These are phyloP conservation scores for Sphaerophoria taeniata DNA, from an alignment of 2,888 invertebrate genomes.

Conservation along the genomic window DNA sequence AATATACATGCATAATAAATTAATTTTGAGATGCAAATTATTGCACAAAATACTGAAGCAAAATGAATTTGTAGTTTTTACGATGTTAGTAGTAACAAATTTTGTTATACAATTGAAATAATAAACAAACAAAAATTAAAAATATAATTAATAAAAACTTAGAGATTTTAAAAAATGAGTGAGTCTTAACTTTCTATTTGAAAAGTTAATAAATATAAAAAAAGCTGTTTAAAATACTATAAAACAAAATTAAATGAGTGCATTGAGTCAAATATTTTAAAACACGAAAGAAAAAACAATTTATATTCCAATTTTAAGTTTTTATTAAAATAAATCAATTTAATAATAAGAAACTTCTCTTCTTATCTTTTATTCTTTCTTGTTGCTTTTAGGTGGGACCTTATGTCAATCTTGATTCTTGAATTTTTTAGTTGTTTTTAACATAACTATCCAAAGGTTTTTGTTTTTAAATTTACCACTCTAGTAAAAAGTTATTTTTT, in stretches of 20 bases:
- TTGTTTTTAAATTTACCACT: background rate
- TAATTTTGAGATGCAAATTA: slow-evolving; percentile 30
- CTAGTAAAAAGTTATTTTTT: background rate
- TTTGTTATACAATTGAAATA: slow-evolving; percentile 56
- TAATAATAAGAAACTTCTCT: too few species aligned
- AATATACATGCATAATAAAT: slow-evolving; percentile 14
- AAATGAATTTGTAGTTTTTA: slow-evolving; percentile 61
- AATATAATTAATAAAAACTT: slow-evolving; percentile 23
- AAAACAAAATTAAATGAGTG: slow-evolving; percentile 1
- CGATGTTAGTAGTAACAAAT: slow-evolving; percentile 53
- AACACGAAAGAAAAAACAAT: too few species aligned
- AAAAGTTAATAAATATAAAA: background rate
- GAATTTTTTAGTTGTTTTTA: background rate
- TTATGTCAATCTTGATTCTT: too few species aligned
- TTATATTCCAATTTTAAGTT: too few species aligned
- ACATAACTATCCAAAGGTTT: background rate
- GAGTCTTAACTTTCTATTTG: slow-evolving; percentile 25
- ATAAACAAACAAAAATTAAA: background rate
- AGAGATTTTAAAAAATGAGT: slow-evolving; percentile 48
- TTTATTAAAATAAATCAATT: too few species aligned
- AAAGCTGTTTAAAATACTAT: slow-evolving; percentile 3
- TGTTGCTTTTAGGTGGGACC: too few species aligned
- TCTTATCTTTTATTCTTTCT: too few species aligned
- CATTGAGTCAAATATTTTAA: slow-evolving; percentile 13
- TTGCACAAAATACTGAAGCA: slow-evolving; percentile 32